Base-by-base conservation (phyloP, 1,140 invertebrate species). In the Penaeus indicus region DNA sequence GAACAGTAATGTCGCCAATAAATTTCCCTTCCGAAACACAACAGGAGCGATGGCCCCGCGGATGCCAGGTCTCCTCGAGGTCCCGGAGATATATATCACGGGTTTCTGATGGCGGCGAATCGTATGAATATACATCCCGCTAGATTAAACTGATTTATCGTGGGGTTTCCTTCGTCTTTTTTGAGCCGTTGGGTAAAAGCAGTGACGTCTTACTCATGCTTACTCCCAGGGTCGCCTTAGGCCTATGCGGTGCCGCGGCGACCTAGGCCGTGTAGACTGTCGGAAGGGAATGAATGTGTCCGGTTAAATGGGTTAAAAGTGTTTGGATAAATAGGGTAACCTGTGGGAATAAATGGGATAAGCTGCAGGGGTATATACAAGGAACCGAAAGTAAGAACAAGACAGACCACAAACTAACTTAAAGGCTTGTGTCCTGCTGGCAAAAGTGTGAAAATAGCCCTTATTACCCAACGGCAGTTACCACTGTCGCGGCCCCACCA, bases 1-100 rank as follows among this genome's bases (percentile, higher is more conserved):
- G 86, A 88, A 88, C 86, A 77, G 86, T 88, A 88, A 88, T 88
- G 86, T 84, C 69, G 81, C 82, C 80, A 83, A 88, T 88, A 88
- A 88, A 88, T 88, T 88, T 88, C 86, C 86, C 81, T 78, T 88
- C 86, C 69, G 86, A 88, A 78, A 78, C 86, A 88, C 64, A 88
- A 54, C 80, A 78, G 86, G 60, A 79, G 80, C 27, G 67, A 22
- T 69, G 80, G 38, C 47, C 25, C 80, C 27, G 22, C 11, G 47
- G 47, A 54, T 54, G 54, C 54, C 54, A 54, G 54, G 54, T 54
- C 54, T 54, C 54, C 54, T 54, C 54, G 54, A 54, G 54, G 54
- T 54, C 54, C 54, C 54, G 54, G 54, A 54, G 54, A 54, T 54
- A 54, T 54, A 54, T 54, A 54, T 54, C 54, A 54, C 54, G 54